phyloP scores from a whole-genome alignment of 2,113 vertebrate species.

The Crocuta crocuta region DNA sequence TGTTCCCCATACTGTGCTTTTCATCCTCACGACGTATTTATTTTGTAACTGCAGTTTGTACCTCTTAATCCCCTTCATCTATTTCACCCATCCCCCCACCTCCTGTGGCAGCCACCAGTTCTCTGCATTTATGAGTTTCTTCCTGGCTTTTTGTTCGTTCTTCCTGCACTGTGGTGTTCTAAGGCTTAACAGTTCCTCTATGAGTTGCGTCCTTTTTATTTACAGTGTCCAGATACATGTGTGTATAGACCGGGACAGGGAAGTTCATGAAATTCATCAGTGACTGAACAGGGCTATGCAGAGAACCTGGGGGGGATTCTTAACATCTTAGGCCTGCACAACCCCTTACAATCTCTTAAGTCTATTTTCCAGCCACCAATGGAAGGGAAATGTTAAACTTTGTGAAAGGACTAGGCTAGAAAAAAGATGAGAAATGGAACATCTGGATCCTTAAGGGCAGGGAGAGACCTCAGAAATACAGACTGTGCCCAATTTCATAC shows the following conservation, averaged over 20 bases:
- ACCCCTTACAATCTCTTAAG: not conserved
- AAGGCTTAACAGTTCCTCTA: not conserved
- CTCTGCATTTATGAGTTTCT: not conserved
- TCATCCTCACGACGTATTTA: not conserved
- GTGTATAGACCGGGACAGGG: not conserved
- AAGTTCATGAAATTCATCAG: not conserved
- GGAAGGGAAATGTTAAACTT: not conserved
- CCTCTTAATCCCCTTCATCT: not conserved
- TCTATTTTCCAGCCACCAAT: not conserved
- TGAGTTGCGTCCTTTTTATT: not conserved
- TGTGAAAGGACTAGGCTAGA: not conserved
- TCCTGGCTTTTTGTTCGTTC: not conserved
- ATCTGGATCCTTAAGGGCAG: not conserved
- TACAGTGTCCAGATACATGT: not conserved
- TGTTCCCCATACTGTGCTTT: not conserved
- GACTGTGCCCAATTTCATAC: not conserved
- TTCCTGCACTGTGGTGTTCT: not conserved
- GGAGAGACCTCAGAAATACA: not conserved
- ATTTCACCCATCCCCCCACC: not conserved
- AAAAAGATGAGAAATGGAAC: not conserved
- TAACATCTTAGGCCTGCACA: not conserved
- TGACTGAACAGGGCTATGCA: not conserved
- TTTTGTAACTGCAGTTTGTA: not conserved
- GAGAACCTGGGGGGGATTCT: not conserved
- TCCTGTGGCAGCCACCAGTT: not conserved